Evolutionary conservation across 1,140 invertebrate genomes (phyloP), one percentile per base, ranked within the genome.

Genomic region (Amphibalanus amphitrite): DNA sequence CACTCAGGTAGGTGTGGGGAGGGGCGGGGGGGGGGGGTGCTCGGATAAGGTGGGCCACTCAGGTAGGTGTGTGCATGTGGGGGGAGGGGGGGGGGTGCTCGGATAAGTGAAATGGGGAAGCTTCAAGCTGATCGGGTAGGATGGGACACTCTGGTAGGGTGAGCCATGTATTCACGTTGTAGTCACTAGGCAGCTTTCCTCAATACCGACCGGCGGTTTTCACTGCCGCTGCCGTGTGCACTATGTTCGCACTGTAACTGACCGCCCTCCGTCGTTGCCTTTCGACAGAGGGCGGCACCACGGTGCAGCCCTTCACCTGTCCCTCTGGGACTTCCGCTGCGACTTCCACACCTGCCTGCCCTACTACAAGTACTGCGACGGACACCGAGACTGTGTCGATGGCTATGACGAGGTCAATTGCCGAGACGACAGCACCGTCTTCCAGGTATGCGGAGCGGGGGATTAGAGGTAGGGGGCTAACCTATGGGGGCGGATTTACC

Each of bases 391-490:
- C 76, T 93, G 91, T 77, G 77, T 81, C 3, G 89, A 92, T 77
- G 83, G 84, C 10, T 85, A 82, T 67, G 91, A 93, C 78, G 91
- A 93, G 81, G 75, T 71, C 0, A 80, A 85, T 75, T 91, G 89
- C 76, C 76, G 80, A 3, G 81, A 82, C 30, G 80, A 80, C 20
- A 64, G 71, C 70, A 71, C 33, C 29, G 28, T 65, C 8, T 30
- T 69, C 28, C 40, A 65, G 70, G 71, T 65, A n/a, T n/a, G n/a
- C n/a, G n/a, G n/a, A n/a, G n/a, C n/a, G n/a, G n/a, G n/a, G n/a
- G n/a, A n/a, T n/a, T n/a, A n/a, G n/a, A n/a, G n/a, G n/a, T n/a
- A n/a, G n/a, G n/a, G n/a, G n/a, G n/a, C n/a, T n/a, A n/a, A n/a
- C n/a, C n/a, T n/a, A n/a, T n/a, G n/a, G n/a, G n/a, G n/a, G n/a